Evolutionary conservation across 2,888 invertebrate genomes (phyloP).

Genomic region (Coelinius sp.): DNA sequence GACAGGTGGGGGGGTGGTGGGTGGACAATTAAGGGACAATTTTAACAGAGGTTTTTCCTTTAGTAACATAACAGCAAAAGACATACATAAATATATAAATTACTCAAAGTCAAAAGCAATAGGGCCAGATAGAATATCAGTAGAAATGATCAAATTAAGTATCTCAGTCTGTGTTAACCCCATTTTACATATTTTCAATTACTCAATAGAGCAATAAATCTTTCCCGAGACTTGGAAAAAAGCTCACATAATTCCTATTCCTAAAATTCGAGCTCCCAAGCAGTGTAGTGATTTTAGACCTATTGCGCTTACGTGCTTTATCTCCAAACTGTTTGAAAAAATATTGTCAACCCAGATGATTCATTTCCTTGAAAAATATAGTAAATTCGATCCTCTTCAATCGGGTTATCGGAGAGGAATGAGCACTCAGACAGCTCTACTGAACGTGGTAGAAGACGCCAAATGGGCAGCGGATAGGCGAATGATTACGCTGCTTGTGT

Average conservation of each 20-base stretch:
- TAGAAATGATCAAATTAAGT: no score
- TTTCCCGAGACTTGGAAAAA: slow-evolving; percentile 51
- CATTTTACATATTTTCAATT: slow-evolving; percentile 35
- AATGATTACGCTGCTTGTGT: slow-evolving; percentile 45
- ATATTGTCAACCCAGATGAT: slow-evolving; percentile 44
- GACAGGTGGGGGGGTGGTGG: no score
- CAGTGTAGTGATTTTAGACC: slow-evolving; percentile 50
- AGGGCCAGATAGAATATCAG: no score
- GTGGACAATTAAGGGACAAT: no score
- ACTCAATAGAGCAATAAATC: background rate
- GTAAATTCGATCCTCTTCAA: background rate
- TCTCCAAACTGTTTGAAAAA: slow-evolving; percentile 50
- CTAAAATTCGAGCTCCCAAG: slow-evolving; percentile 45
- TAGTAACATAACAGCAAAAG: no score
- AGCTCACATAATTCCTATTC: slow-evolving; percentile 52
- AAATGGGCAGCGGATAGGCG: slow-evolving; percentile 48
- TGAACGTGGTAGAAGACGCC: slow-evolving; percentile 52
- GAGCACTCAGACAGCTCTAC: slow-evolving; percentile 51
- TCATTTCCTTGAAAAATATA: slow-evolving; percentile 43
- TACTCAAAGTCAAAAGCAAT: no score
- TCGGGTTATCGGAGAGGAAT: background rate
- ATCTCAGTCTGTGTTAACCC: no score
- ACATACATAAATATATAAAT: no score
- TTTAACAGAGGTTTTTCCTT: no score
- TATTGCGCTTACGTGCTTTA: slow-evolving; percentile 47